phyloP scores from a whole-genome alignment of 2,113 vertebrate genomes.

The Orthonyx spaldingii region DNA sequence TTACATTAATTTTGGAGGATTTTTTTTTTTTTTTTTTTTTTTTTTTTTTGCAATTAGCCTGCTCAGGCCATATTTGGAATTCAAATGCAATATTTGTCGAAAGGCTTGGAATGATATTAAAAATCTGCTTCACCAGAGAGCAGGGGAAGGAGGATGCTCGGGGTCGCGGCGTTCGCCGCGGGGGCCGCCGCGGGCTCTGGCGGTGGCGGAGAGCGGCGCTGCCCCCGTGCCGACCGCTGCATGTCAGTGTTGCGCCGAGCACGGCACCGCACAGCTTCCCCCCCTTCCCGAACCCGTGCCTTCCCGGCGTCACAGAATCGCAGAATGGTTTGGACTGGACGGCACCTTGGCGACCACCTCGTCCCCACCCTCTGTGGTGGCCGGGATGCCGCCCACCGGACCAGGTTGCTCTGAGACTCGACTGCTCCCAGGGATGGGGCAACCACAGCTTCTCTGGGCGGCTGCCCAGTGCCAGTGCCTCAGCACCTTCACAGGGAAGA shows the following conservation, averaged over 20 bases:
- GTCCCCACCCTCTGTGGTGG: accelerated
- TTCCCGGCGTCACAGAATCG: accelerated
- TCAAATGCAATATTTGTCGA: constrained; percentile 14
- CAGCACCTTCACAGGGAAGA: not conserved
- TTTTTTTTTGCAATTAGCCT: constrained; percentile 17
- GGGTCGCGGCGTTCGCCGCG: not conserved
- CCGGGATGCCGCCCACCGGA: no score
- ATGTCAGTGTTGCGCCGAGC: constrained; percentile 67
- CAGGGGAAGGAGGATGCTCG: not conserved
- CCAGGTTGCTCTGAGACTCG: not conserved
- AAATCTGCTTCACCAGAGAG: not conserved
- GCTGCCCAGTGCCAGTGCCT: not conserved
- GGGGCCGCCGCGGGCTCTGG: not conserved
- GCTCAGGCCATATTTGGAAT: not conserved
- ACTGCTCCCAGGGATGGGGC: not conserved
- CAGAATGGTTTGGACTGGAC: accelerated
- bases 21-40: no score
- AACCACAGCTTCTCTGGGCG: not conserved
- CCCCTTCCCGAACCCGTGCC: not conserved
- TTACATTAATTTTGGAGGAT: not conserved
- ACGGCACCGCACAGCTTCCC: not conserved
- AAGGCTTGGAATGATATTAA: not conserved
- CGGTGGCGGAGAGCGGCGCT: not conserved
- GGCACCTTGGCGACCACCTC: accelerated
- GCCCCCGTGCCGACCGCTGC: constrained; percentile 19